Conservation (phyloP, 2,888 invertebrate genomes). For the Nephrotoma appendiculata region DNA sequence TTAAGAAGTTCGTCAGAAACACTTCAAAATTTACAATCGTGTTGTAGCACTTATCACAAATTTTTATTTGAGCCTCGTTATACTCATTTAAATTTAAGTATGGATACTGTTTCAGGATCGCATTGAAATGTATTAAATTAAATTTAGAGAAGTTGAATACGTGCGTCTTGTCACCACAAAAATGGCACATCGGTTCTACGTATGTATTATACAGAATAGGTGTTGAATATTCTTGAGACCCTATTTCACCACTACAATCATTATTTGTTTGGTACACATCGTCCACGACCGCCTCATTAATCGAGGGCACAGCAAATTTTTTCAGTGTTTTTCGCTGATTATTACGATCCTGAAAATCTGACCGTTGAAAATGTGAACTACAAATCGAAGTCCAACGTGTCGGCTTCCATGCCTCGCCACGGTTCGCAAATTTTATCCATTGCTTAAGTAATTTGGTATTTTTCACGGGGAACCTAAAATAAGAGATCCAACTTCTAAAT, state of each 20-base stretch:
- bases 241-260: not conserved
- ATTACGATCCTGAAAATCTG: constrained; percentile 23
- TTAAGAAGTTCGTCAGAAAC: not conserved
- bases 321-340: constrained; percentile 24
- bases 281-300: constrained; percentile 10
- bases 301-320: constrained; percentile 25
- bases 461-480: constrained; percentile 26
- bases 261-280: constrained; percentile 10
- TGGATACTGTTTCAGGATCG: not conserved
- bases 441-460: constrained; percentile 21
- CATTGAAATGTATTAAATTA: not conserved
- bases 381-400: constrained; percentile 31
- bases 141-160: not conserved
- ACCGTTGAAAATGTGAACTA: constrained; percentile 26
- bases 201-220: not conserved
- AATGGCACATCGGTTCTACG: not conserved
- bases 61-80: not conserved
- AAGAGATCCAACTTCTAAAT: not conserved
- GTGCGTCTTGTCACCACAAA: not conserved
- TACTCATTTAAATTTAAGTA: not conserved
- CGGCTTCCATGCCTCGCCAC: constrained; percentile 27
- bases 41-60: not conserved
- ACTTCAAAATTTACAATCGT: not conserved
- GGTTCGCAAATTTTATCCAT: constrained; percentile 28
- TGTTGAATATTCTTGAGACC: not conserved